These are phyloP conservation scores for Radopholus similis DNA, from an alignment of 1,140 invertebrate genomes.

Conservation along the genomic window DNA sequence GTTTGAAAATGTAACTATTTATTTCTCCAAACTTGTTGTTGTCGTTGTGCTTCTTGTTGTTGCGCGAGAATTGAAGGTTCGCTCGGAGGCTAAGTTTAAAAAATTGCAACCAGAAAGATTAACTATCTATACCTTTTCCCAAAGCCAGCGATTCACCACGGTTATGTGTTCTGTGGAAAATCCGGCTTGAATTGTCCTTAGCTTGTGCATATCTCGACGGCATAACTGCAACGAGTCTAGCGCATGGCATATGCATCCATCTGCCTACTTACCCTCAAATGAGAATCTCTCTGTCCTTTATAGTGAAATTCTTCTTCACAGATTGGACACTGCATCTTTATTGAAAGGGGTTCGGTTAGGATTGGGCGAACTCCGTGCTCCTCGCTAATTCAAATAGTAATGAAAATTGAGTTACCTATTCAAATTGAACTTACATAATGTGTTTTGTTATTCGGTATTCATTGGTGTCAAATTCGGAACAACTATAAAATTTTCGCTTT, in stretches of 20 bases:
- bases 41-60: constrained; percentile 32
- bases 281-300: constrained; percentile 39
- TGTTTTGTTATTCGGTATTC: constrained; percentile 49
- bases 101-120: no score
- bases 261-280: constrained; percentile 27
- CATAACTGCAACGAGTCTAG: background rate
- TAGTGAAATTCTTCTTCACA: constrained; percentile 46
- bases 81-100: constrained; percentile 36
- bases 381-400: constrained; percentile 39
- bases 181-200: constrained; percentile 25
- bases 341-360: constrained; percentile 35
- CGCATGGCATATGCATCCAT: background rate
- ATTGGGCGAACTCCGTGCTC: constrained; percentile 45
- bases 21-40: constrained; percentile 13
- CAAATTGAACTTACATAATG: constrained; percentile 47
- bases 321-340: constrained; percentile 45
- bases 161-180: constrained; percentile 31
- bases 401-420: background rate
- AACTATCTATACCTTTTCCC: no score
- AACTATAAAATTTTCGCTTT: constrained; percentile 2
- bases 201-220: constrained; percentile 5
- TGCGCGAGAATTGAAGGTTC: constrained; percentile 36
- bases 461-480: constrained; percentile 57
- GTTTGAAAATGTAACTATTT: no score
- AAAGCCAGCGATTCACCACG: constrained; percentile 44